Evolutionary conservation across 2,888 invertebrate species (phyloP).

Genomic region (Andrena dorsata): DNA sequence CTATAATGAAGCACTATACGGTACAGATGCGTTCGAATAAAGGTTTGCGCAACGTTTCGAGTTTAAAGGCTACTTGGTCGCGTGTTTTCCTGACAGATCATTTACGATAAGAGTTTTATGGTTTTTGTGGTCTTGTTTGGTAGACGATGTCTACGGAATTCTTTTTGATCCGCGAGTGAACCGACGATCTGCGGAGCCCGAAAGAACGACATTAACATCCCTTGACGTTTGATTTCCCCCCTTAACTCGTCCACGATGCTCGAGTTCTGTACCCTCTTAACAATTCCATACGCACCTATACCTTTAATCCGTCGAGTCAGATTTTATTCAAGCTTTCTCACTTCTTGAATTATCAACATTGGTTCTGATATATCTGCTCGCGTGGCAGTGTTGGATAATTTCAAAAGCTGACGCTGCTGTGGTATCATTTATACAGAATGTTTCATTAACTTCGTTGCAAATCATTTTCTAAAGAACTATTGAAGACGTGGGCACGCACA

Average conservation of each 20-base stretch:
- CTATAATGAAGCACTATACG: slow-evolving; percentile 13
- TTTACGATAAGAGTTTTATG: background rate
- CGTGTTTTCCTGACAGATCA: slow-evolving; percentile 22
- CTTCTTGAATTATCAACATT: background rate
- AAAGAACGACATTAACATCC: slow-evolving; percentile 54
- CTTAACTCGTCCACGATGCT: slow-evolving; percentile 31
- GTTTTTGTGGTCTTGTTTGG: background rate
- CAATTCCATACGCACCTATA: slow-evolving; percentile 10
- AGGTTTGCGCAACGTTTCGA: slow-evolving; percentile 46
- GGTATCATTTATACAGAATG: too few species aligned
- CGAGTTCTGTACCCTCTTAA: slow-evolving; percentile 14
- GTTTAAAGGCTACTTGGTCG: slow-evolving; percentile 28
- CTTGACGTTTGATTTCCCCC: slow-evolving; percentile 5
- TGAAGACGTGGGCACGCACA: too few species aligned
- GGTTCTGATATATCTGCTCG: background rate
- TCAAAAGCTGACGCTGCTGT: background rate
- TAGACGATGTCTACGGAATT: slow-evolving; percentile 21
- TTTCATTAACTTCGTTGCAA: too few species aligned
- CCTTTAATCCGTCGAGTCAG: slow-evolving; percentile 7
- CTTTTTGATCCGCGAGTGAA: slow-evolving; percentile 30
- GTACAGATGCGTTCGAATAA: slow-evolving; percentile 48
- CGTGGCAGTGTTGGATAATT: background rate
- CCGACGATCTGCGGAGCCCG: slow-evolving; percentile 69
- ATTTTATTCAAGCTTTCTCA: background rate
- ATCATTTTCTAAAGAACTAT: too few species aligned